Conservation (phyloP, 2,797 vertebrate genomes). For the Nannoperca obscura region DNA sequence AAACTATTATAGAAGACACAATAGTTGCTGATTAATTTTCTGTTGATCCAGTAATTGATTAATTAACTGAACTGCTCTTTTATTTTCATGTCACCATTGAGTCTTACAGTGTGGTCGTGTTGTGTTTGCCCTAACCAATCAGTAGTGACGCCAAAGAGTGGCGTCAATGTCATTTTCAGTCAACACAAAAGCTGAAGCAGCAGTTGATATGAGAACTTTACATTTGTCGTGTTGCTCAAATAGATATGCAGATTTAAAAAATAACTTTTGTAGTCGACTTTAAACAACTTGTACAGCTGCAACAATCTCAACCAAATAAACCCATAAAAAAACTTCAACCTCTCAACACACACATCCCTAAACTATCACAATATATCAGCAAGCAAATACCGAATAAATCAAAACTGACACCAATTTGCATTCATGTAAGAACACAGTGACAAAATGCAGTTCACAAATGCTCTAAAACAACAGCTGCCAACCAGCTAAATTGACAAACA, state of each 20-base stretch:
- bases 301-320: not conserved
- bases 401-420: not conserved
- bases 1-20: not conserved
- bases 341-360: not conserved
- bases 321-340: not conserved
- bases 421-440: not conserved
- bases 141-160: not conserved
- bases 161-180: not conserved
- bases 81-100: not conserved
- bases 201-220: not conserved
- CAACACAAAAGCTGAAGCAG: not conserved
- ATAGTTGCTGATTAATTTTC: not conserved
- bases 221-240: not conserved
- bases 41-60: not conserved
- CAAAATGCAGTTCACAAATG: not conserved
- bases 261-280: not conserved
- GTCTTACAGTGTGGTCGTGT: not conserved
- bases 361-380: slow-evolving; percentile 4
- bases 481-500: not conserved
- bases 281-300: not conserved
- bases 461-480: not conserved
- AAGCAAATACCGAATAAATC: not conserved
- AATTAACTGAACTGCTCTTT: not conserved
- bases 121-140: not conserved
- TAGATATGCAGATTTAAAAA: not conserved